Evolutionary conservation across 2,113 vertebrate genomes (phyloP), one percentile per base, ranked within the genome.

Genomic region (Oryzias celebensis): DNA sequence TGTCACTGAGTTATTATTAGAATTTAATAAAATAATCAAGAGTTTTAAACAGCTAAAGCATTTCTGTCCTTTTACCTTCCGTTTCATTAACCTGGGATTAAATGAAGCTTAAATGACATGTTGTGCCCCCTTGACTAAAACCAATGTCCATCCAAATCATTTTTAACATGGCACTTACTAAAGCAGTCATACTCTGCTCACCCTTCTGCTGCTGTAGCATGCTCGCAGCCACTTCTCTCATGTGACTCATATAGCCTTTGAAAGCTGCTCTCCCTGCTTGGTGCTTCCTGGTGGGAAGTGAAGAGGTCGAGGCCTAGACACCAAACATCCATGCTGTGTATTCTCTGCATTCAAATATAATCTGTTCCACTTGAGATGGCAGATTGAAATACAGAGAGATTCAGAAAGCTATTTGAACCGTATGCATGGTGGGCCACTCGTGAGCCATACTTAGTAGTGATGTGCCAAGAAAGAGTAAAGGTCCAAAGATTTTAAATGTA

Each of bases 311-410:
- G 52, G 51, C 43, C 51, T 43, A 28, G 62, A 62, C 10, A 22
- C 12, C 23, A 59, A 71, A 76, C 53, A 66, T 77, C 58, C 63
- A 42, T 48, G 66, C 58, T 58, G 49, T 49, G n/a, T 46, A 50
- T 71, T 58, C 64, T 78, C 20, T 56, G 55, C 31, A 46, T 58
- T 62, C 31, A 8, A n/a, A 55, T 59, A 63, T 75, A 49, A 78
- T 77, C 58, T 58, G 58, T 72, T 80, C 61, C 67, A 64, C 44
- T 16, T 68, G 68, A 75, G 55, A 44, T 70, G 67, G 52, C 44
- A 47, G 50, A 22, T 47, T 71, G 53, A 71, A 65, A 68, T 60
- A 57, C 53, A 72, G 51, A 20, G n/a, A 60, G 48, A 56, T 65
- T 61, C 46, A 76, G 52, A 70, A 55, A 73, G 50, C 52, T 41